A percentile compares a stretch with the other conserved stretches of the same genome.
phyloP scores from a whole-genome alignment of 2,888 invertebrate genomes.

The Tachina fera region DNA sequence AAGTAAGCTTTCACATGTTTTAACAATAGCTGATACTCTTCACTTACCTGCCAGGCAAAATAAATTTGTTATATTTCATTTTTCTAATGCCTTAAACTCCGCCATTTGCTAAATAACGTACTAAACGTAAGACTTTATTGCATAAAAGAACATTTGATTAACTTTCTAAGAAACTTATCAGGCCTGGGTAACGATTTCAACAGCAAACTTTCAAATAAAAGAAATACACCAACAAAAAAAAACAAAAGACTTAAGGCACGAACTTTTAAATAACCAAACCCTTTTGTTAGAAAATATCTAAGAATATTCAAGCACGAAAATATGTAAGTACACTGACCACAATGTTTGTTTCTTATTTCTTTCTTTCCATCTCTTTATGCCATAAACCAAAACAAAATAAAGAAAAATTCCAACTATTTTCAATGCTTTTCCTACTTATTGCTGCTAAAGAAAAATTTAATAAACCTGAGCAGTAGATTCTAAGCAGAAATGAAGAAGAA shows the following conservation, averaged over 20 bases:
- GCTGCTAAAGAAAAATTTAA: slow-evolving; percentile 26
- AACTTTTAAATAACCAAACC: slow-evolving; percentile 22
- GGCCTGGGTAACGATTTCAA: neutral
- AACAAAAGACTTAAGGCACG: slow-evolving; percentile 51
- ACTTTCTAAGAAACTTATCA: slow-evolving; percentile 12
- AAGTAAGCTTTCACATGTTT: no score
- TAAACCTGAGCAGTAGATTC: slow-evolving; percentile 38
- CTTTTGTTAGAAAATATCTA: slow-evolving; percentile 5
- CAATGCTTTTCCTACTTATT: slow-evolving; percentile 31
- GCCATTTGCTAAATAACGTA: neutral
- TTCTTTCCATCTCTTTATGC: slow-evolving; percentile 1
- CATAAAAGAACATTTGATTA: slow-evolving; percentile 2
- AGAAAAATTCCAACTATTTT: slow-evolving; percentile 60
- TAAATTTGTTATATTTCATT: neutral
- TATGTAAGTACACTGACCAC: slow-evolving; percentile 20
- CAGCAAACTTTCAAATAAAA: slow-evolving; percentile 9
- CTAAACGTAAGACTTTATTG: neutral
- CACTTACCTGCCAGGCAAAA: no score
- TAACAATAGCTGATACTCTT: no score
- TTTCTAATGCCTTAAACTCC: neutral
- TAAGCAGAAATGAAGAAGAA: slow-evolving; percentile 36
- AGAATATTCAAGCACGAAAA: slow-evolving; percentile 3
- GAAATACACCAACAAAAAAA: neutral
- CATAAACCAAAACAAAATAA: slow-evolving; percentile 51
- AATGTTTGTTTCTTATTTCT: slow-evolving; percentile 3